Evolutionary conservation across 2,888 invertebrate genomes (phyloP).

Genomic region (Cataglyphis rosenhaueri): DNA sequence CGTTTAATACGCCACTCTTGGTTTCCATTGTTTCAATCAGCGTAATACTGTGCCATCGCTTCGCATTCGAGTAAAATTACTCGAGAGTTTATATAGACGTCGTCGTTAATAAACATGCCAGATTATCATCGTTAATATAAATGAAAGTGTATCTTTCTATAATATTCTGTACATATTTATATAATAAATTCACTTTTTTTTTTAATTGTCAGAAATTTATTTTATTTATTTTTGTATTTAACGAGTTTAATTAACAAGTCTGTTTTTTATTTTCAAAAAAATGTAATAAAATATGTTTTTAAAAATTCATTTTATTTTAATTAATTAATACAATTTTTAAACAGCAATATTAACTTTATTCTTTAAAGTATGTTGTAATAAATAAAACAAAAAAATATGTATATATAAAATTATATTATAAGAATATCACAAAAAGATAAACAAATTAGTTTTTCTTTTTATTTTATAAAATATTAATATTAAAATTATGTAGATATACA

Average conservation of each 20-base stretch:
- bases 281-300: background rate
- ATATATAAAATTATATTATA: background rate
- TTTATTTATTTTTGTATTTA: background rate
- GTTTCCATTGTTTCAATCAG: slow-evolving; percentile 58
- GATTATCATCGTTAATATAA: slow-evolving; percentile 1
- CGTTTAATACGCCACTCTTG: slow-evolving; percentile 60
- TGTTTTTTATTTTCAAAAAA: background rate
- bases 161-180: background rate
- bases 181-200: background rate
- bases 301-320: background rate
- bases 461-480: background rate
- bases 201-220: background rate
- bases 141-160: background rate
- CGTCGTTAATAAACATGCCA: slow-evolving; percentile 5
- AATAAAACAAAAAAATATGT: background rate
- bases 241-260: too few species aligned
- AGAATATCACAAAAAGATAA: background rate
- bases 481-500: slow-evolving; percentile 9
- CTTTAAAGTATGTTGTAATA: background rate
- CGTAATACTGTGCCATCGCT: slow-evolving; percentile 43
- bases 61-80: slow-evolving; percentile 39
- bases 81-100: slow-evolving; percentile 7
- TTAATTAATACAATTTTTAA: background rate
- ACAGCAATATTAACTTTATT: background rate
- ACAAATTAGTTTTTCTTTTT: background rate